phyloP scores from a whole-genome alignment of 2,888 invertebrate genomes.

The Zygothrica quintamaculata region DNA sequence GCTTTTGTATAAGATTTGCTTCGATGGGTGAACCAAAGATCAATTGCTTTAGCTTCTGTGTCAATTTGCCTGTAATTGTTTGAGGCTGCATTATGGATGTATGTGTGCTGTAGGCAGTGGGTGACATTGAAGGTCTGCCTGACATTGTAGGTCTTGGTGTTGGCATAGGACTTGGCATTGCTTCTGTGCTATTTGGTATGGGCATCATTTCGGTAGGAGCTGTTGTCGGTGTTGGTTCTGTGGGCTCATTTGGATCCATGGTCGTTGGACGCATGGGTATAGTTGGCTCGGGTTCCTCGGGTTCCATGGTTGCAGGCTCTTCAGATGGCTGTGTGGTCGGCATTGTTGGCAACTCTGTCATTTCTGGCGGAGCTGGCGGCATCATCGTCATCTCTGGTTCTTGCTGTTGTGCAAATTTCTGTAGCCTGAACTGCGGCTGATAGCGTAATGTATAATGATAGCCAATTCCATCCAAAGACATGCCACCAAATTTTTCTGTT shows the following conservation, averaged over 20 bases:
- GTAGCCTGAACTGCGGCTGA: slow-evolving; percentile 67
- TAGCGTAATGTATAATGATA: slow-evolving; percentile 74
- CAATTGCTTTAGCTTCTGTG: slow-evolving; percentile 73
- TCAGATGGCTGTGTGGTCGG: slow-evolving; percentile 33
- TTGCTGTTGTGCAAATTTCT: slow-evolving; percentile 68
- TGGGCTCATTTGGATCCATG: slow-evolving; percentile 27
- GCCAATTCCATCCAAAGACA: slow-evolving; percentile 56
- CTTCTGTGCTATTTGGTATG: slow-evolving; percentile 17
- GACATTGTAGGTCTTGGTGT: slow-evolving; percentile 38
- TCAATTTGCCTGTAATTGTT: slow-evolving; percentile 49
- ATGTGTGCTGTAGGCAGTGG: slow-evolving; percentile 55
- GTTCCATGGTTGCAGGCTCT: slow-evolving; percentile 28
- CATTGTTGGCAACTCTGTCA: slow-evolving; percentile 42
- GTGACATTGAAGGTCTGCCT: slow-evolving; percentile 19
- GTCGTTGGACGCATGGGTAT: slow-evolving; percentile 62
- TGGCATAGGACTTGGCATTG: slow-evolving; percentile 34
- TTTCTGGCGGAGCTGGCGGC: slow-evolving; percentile 29
- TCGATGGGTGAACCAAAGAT: slow-evolving; percentile 76
- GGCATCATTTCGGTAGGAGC: slow-evolving; percentile 34
- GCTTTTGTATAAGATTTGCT: slow-evolving; percentile 78
- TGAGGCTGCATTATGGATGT: slow-evolving; percentile 78
- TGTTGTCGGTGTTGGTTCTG: slow-evolving; percentile 16
- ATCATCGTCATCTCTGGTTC: slow-evolving; percentile 41
- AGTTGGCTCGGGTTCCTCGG: slow-evolving; percentile 58
- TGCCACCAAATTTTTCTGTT: slow-evolving; percentile 42